Conservation (phyloP, 92 coral and sea anemone genomes). For the Epizoanthus ramosus region DNA sequence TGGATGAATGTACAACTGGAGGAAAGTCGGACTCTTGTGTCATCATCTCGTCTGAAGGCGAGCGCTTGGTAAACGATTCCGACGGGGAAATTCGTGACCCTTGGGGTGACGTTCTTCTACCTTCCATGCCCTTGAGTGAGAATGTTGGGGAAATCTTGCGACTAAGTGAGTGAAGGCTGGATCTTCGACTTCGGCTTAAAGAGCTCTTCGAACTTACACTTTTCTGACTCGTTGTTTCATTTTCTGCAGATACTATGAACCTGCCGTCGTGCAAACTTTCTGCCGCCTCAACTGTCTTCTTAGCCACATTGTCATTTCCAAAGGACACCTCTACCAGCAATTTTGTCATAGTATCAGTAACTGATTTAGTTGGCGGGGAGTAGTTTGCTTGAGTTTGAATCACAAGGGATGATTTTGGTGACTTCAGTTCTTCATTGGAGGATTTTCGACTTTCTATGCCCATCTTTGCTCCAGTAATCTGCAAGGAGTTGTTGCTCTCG, state of each 20-base stretch:
- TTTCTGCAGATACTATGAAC: slow-evolving; percentile 13
- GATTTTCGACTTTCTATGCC: slow-evolving; percentile 32
- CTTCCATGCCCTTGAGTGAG: slow-evolving; percentile 2
- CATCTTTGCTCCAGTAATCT: slow-evolving; percentile 36
- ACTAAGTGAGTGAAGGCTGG: slow-evolving; percentile 32
- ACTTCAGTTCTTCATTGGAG: slow-evolving; percentile 2
- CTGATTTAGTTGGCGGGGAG: slow-evolving; percentile 16
- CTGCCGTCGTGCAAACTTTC: slow-evolving; percentile 22
- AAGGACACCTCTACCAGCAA: slow-evolving; percentile 1
- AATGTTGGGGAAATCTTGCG: slow-evolving; percentile 37
- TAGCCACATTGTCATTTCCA: neutral
- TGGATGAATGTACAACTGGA: neutral
- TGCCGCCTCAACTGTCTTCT: neutral
- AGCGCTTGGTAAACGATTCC: neutral
- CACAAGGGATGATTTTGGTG: neutral
- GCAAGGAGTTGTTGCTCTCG: neutral
- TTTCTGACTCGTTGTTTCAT: slow-evolving; percentile 1
- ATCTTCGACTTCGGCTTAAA: slow-evolving; percentile 27
- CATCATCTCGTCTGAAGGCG: neutral
- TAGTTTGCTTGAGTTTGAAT: neutral
- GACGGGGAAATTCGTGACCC: slow-evolving; percentile 13
- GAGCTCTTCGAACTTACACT: neutral
- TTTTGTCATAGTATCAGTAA: slow-evolving; percentile 19
- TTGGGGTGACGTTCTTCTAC: neutral
- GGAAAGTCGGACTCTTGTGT: neutral